These are phyloP conservation scores for Microctenopoma steveboyesi DNA, from an alignment of 2,797 vertebrate species.

Conservation along the genomic window DNA sequence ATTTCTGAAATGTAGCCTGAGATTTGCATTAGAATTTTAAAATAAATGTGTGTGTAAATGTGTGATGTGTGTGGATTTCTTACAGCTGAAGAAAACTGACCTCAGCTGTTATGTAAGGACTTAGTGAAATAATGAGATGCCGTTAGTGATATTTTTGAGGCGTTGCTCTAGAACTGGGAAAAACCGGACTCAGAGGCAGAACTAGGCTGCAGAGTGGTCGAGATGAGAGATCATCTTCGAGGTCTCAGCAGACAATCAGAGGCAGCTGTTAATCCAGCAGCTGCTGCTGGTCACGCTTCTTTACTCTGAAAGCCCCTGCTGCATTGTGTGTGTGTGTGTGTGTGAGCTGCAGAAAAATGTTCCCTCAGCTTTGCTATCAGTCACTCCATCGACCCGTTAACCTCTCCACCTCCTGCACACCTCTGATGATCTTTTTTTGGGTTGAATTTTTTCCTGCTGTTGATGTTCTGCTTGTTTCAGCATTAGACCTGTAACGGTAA, in stretches of 20 bases:
- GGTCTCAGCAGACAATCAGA: slow-evolving; percentile 53
- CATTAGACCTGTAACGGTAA: background rate
- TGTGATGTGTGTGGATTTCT: no score
- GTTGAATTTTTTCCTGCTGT: background rate
- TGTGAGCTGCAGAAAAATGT: background rate
- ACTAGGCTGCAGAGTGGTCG: slow-evolving; percentile 11
- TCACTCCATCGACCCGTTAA: slow-evolving; percentile 10
- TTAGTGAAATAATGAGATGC: no score
- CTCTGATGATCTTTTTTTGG: background rate
- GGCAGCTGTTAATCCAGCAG: slow-evolving; percentile 66
- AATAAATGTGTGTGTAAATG: background rate
- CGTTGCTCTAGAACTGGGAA: background rate
- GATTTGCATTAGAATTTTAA: no score
- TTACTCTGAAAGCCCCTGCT: slow-evolving; percentile 39
- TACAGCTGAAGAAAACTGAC: no score
- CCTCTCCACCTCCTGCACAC: background rate
- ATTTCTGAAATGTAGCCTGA: no score
- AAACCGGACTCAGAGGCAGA: background rate
- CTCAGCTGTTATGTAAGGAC: no score
- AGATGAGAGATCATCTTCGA: slow-evolving; percentile 19
- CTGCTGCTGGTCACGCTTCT: slow-evolving; percentile 69
- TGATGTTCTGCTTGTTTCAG: background rate
- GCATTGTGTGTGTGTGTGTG: slow-evolving; percentile 1
- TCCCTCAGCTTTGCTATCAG: slow-evolving; percentile 21
- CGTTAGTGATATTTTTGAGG: background rate